A percentile compares a stretch with the other conserved stretches of the same genome.
Evolutionary conservation across 2,797 vertebrate species (phyloP).

Genomic region (Linurgus olivaceus): DNA sequence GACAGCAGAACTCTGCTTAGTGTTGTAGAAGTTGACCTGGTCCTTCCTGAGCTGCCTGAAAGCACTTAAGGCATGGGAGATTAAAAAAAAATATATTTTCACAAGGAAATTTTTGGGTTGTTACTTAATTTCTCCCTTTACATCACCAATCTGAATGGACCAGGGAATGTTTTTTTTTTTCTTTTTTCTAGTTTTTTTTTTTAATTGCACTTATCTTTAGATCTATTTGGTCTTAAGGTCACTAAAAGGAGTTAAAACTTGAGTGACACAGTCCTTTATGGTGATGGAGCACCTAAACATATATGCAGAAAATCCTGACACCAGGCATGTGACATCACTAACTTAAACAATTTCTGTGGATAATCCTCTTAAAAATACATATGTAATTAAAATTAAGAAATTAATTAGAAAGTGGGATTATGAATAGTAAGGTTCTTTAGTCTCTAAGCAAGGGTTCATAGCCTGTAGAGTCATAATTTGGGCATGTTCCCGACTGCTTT

Average conservation of each 20-base stretch:
- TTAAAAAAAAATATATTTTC: background rate
- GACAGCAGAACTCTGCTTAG: background rate
- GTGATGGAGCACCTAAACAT: background rate
- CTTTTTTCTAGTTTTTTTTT: background rate
- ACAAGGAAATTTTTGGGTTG: background rate
- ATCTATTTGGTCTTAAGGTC: background rate
- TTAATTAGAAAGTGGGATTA: background rate
- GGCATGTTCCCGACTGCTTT: background rate
- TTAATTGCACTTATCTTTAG: background rate
- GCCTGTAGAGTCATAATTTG: background rate
- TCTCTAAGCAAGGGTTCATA: background rate
- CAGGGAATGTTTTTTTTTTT: rapidly evolving
- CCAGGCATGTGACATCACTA: background rate
- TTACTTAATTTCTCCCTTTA: background rate
- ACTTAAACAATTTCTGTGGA: background rate
- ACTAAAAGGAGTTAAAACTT: background rate
- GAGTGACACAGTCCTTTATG: background rate
- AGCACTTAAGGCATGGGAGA: background rate
- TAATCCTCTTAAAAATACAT: background rate
- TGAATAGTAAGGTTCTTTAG: background rate
- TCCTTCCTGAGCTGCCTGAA: background rate
- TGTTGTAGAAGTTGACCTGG: background rate
- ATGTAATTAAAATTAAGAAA: background rate
- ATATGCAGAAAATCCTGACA: background rate
- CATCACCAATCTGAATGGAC: background rate